These are phyloP conservation scores for Sycophila sp. DNA, from an alignment of 1,140 invertebrate species.

Conservation along the genomic window DNA sequence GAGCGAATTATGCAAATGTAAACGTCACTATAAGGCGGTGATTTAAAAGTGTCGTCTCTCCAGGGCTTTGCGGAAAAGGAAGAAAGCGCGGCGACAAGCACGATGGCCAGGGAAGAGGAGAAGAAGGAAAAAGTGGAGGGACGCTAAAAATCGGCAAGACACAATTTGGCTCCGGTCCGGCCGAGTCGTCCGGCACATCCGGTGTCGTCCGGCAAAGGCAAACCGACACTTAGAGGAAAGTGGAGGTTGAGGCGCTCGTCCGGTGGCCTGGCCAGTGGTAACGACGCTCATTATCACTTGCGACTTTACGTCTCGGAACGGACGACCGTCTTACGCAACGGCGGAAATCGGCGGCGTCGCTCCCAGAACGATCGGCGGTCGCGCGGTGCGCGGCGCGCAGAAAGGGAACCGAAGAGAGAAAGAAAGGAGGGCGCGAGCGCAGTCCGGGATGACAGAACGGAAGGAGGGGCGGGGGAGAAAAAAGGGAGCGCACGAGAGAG, in stretches of 20 bases:
- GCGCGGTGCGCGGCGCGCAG: not conserved
- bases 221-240: no score
- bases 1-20: slow-evolving; percentile 9
- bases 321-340: slow-evolving; percentile 46
- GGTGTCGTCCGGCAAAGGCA: slow-evolving; percentile 14
- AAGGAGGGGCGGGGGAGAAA: not conserved
- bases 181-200: slow-evolving; percentile 23
- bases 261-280: no score
- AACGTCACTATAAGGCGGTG: not conserved
- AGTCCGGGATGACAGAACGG: slow-evolving; percentile 5
- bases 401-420: slow-evolving; percentile 3
- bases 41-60: slow-evolving; percentile 2
- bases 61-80: not conserved
- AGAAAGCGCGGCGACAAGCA: not conserved
- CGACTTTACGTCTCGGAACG: slow-evolving; percentile 37
- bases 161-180: no score
- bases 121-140: no score
- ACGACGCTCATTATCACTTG: slow-evolving; percentile 46
- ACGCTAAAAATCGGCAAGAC: not conserved
- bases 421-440: no score
- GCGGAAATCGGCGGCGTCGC: slow-evolving; percentile 39
- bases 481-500: not conserved
- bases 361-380: not conserved
- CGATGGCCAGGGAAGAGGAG: no score
- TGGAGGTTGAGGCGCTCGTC: no score